These are phyloP conservation scores for Donacobius atricapilla DNA, from an alignment of 2,113 vertebrate genomes.

Conservation along the genomic window DNA sequence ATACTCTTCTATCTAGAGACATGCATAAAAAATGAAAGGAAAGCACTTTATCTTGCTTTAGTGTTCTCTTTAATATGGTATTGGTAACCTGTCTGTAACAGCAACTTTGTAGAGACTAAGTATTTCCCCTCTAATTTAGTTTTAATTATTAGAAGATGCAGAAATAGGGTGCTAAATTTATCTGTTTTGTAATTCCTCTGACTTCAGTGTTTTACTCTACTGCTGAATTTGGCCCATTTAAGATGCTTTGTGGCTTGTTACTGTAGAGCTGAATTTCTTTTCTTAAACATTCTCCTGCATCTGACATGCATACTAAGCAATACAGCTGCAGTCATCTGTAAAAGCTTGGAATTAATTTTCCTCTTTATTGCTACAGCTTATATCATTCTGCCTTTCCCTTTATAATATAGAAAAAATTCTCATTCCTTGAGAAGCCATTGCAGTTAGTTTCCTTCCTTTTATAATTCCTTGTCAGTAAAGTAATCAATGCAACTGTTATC, in stretches of 20 bases:
- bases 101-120: background rate
- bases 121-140: background rate
- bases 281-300: background rate
- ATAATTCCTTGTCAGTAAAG: conserved; percentile 37
- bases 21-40: background rate
- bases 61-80: background rate
- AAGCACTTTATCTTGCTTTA: background rate
- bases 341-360: conserved; percentile 36
- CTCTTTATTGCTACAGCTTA: conserved; percentile 39
- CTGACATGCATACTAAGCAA: conserved; percentile 1
- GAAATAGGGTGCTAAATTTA: background rate
- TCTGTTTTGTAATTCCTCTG: background rate
- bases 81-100: background rate
- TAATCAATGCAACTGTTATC: conserved; percentile 25
- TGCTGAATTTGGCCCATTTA: background rate
- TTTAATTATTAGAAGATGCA: background rate
- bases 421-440: conserved; percentile 18
- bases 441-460: conserved; percentile 34
- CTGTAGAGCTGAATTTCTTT: background rate
- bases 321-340: conserved; percentile 20
- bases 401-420: background rate
- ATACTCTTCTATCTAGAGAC: background rate
- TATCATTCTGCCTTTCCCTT: background rate
- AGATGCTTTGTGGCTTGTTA: conserved; percentile 5
- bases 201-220: background rate